Percentiles rank a stretch among this genome's conserved stretches.
Evolutionary conservation across 2,113 vertebrate genomes (phyloP).

Genomic region (Mus spicilegus): DNA sequence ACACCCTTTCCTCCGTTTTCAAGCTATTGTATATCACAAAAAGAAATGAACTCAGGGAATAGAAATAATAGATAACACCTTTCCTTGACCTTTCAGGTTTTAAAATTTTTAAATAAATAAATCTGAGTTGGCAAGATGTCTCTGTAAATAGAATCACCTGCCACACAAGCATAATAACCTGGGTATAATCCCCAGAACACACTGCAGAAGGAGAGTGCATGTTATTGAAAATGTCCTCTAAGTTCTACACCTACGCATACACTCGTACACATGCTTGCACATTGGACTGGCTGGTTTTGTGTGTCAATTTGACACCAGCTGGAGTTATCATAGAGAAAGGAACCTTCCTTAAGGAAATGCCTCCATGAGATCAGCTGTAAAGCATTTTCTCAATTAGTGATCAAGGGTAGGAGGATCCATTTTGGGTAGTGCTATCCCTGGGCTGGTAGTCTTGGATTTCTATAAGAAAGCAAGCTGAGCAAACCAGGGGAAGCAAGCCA

Average conservation of each 20-base stretch:
- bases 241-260: background rate
- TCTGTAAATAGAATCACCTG: background rate
- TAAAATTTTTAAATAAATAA: background rate
- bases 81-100: background rate
- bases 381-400: too few species aligned
- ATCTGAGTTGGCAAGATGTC: too few species aligned
- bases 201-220: background rate
- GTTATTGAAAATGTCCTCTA: background rate
- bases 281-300: too few species aligned
- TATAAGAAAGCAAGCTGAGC: too few species aligned
- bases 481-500: too few species aligned
- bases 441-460: too few species aligned
- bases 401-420: too few species aligned
- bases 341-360: too few species aligned
- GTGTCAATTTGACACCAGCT: too few species aligned
- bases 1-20: background rate
- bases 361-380: too few species aligned
- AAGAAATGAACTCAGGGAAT: background rate
- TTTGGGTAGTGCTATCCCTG: too few species aligned
- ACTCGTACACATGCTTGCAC: background rate
- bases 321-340: too few species aligned
- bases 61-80: background rate
- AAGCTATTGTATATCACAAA: background rate
- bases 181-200: background rate
- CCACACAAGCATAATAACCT: background rate